A percentile compares a stretch with the other conserved stretches of the same genome.
Evolutionary conservation across 2,113 vertebrate species (phyloP).

Genomic region (Glaucidium brasilianum): DNA sequence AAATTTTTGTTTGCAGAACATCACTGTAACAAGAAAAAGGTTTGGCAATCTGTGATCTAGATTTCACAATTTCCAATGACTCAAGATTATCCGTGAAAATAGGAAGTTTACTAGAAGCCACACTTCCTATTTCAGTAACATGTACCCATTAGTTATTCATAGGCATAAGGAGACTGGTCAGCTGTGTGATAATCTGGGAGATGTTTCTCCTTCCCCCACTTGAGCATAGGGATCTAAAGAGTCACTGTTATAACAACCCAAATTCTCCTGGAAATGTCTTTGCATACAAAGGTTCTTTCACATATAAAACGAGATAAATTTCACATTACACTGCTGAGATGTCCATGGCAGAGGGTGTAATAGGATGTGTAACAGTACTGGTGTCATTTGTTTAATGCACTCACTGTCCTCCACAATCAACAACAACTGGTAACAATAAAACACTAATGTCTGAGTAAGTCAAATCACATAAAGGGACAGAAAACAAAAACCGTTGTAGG

Average conservation of each 20-base stretch:
- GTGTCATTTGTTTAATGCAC: background rate
- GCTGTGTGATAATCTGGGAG: background rate
- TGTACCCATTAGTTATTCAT: background rate
- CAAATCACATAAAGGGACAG: background rate
- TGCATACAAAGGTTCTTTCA: background rate
- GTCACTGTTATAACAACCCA: background rate
- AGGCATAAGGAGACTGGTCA: background rate
- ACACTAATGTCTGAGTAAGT: background rate
- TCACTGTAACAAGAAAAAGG: background rate
- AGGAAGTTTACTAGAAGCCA: conserved; percentile 16
- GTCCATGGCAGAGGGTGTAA: background rate
- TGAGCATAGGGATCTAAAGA: background rate
- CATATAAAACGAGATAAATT: background rate
- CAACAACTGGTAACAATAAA: background rate
- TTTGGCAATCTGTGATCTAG: background rate
- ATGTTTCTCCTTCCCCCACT: background rate
- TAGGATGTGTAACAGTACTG: background rate
- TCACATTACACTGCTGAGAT: background rate
- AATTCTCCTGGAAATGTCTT: background rate
- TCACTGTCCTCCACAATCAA: background rate
- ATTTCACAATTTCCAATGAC: conserved; percentile 23
- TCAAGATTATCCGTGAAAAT: background rate
- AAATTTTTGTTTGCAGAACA: background rate
- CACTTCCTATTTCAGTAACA: conserved; percentile 16
- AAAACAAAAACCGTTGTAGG: background rate